Conservation (phyloP, 2,113 vertebrate species). For the Heptranchias perlo region DNA sequence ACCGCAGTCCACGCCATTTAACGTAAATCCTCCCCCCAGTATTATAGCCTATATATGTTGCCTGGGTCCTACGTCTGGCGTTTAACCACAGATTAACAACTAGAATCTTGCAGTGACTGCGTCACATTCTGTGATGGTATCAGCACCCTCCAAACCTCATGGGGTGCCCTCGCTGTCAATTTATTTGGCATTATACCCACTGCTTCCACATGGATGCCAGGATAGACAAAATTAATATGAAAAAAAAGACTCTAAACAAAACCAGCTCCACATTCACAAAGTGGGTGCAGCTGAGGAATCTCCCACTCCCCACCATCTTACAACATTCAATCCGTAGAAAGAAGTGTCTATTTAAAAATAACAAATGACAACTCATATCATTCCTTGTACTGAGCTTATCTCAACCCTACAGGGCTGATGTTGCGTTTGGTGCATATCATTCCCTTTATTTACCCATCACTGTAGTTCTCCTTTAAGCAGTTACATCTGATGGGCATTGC, state of each 20-base stretch:
- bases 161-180: neutral
- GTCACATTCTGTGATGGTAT: neutral
- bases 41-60: neutral
- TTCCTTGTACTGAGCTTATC: no score
- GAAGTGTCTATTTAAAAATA: no score
- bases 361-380: no score
- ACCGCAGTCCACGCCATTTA: neutral
- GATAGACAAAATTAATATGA: no score
- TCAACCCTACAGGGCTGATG: no score
- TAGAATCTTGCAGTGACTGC: neutral
- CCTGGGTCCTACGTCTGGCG: no score
- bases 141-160: neutral
- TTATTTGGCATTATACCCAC: neutral
- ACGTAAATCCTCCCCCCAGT: neutral
- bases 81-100: neutral
- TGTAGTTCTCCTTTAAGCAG: no score
- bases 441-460: no score
- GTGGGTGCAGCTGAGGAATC: neutral
- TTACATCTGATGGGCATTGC: no score
- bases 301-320: neutral
- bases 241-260: neutral
- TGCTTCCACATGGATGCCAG: neutral
- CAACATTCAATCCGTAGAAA: neutral
- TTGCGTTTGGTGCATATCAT: no score
- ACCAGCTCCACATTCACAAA: neutral